A percentile compares a stretch with the other conserved stretches of the same genome.
Conservation (phyloP, 2,888 invertebrate genomes). For the Lasioglossum calceatum region DNA sequence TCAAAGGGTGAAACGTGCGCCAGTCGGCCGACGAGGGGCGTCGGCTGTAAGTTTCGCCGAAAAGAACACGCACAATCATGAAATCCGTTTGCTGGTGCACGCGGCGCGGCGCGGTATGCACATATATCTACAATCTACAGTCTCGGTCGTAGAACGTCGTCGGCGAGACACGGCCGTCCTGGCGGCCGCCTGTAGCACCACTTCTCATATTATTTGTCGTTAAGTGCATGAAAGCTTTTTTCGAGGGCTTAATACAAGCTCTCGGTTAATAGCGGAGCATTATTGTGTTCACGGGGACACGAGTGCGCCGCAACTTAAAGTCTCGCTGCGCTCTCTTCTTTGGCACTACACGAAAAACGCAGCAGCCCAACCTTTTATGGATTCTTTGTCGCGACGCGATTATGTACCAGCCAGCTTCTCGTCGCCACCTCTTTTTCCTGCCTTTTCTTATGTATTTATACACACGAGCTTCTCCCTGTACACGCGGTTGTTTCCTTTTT, state of each 20-base stretch:
- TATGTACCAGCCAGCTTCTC: slow-evolving; percentile 58
- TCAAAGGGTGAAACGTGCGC: slow-evolving; percentile 29
- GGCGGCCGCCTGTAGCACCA: slow-evolving; percentile 54
- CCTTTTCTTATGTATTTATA: slow-evolving; percentile 58
- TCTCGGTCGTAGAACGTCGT: slow-evolving; percentile 43
- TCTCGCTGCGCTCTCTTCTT: slow-evolving; percentile 58
- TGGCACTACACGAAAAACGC: slow-evolving; percentile 65
- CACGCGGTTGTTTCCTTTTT: slow-evolving; percentile 25
- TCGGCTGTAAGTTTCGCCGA: not conserved
- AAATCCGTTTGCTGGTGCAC: slow-evolving; percentile 9
- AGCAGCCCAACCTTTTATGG: slow-evolving; percentile 65
- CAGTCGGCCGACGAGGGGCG: slow-evolving; percentile 2
- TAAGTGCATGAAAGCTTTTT: slow-evolving; percentile 82
- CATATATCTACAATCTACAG: not conserved
- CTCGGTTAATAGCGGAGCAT: slow-evolving; percentile 74
- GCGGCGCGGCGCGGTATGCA: not conserved
- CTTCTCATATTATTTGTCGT: slow-evolving; percentile 76
- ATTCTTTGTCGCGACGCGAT: slow-evolving; percentile 72
- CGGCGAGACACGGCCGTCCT: slow-evolving; percentile 37
- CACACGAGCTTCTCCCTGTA: slow-evolving; percentile 26
- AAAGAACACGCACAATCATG: slow-evolving; percentile 20
- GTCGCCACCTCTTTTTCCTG: slow-evolving; percentile 51
- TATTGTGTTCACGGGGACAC: slow-evolving; percentile 70
- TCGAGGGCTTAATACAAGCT: slow-evolving; percentile 80
- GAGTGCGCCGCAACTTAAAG: slow-evolving; percentile 60